These are phyloP conservation scores for Pangasianodon gigas DNA, from an alignment of 2,113 vertebrate species.

Conservation along the genomic window DNA sequence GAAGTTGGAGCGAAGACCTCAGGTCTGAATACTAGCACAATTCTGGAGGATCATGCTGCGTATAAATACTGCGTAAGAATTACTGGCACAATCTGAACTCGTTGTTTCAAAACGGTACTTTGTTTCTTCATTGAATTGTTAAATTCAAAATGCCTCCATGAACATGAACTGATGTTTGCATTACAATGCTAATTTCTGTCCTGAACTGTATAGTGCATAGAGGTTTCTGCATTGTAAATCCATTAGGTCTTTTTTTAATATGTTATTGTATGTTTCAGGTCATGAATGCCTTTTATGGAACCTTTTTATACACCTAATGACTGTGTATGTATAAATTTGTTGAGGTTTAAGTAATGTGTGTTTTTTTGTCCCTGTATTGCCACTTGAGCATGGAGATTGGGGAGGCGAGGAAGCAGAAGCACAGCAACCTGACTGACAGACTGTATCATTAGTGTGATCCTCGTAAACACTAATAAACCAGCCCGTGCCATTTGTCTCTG, in stretches of 20 bases:
- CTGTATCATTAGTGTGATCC: conserved; percentile 17
- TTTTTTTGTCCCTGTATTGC: not conserved
- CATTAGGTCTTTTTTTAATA: conserved; percentile 50
- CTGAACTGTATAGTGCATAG: conserved; percentile 64
- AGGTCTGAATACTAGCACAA: conserved; percentile 41
- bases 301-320: conserved; percentile 30
- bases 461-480: conserved; percentile 55
- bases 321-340: conserved; percentile 46
- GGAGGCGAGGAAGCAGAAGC: conserved; percentile 12
- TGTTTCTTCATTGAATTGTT: not conserved
- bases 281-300: conserved; percentile 30
- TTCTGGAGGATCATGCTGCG: conserved; percentile 13
- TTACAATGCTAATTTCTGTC: conserved; percentile 42
- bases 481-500: conserved; percentile 49
- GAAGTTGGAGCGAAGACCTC: conserved; percentile 13
- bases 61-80: conserved; percentile 2
- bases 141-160: not conserved
- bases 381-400: conserved; percentile 23
- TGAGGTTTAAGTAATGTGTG: conserved; percentile 1
- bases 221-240: conserved; percentile 44
- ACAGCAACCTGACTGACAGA: conserved; percentile 40
- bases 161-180: not conserved
- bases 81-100: conserved; percentile 26
- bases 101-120: not conserved
- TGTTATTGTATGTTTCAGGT: conserved; percentile 5